phyloP scores from a whole-genome alignment of 2,797 vertebrate species.

The Pangasius macronema region DNA sequence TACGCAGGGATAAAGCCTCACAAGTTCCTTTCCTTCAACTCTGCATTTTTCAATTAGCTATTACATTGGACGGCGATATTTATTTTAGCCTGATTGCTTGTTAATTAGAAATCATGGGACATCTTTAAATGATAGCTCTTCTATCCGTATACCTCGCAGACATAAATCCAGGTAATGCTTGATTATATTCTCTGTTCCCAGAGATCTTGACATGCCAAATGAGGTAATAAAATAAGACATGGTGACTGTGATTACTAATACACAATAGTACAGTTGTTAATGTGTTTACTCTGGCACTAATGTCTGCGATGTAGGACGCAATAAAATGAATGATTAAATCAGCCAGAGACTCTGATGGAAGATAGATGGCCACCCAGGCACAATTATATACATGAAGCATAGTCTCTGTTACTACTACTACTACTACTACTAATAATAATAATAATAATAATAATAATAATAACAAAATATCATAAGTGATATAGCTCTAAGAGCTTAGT shows the following conservation, averaged over 20 bases:
- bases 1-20: conserved; percentile 88
- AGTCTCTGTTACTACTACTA: not conserved
- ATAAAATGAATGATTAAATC: conserved; percentile 48
- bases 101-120: conserved; percentile 98
- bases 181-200: conserved; percentile 71
- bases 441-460: not conserved
- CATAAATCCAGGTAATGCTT: conserved; percentile 86
- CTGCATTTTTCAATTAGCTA: conserved; percentile 77
- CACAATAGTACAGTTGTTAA: conserved; percentile 50
- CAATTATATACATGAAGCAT: conserved; percentile 3
- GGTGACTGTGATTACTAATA: conserved; percentile 47
- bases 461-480: not conserved
- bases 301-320: conserved; percentile 36
- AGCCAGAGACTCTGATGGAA: conserved; percentile 30
- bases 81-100: conserved; percentile 85
- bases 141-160: conserved; percentile 79
- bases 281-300: conserved; percentile 51
- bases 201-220: conserved; percentile 64
- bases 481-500: not conserved
- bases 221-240: conserved; percentile 59
- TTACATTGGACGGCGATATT: conserved; percentile 82
- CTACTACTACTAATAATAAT: not conserved
- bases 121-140: conserved; percentile 97
- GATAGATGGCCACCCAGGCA: conserved; percentile 7
- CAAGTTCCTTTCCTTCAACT: conserved; percentile 70